Evolutionary conservation across 2,888 invertebrate genomes (phyloP).

Genomic region (Polydrusus tereticollis): DNA sequence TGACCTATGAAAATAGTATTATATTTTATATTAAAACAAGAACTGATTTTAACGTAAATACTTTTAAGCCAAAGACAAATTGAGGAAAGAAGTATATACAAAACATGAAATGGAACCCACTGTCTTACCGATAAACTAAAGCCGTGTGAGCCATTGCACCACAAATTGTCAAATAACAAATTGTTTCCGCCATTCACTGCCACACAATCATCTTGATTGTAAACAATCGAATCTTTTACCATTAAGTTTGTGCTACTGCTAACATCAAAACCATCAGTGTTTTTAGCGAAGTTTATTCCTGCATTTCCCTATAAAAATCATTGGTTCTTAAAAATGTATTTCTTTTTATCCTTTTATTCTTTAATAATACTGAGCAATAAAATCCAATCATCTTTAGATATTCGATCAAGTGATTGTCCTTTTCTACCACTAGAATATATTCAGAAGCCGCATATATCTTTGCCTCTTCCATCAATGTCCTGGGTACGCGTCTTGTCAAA

Average conservation of each 20-base stretch:
- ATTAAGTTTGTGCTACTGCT: constrained; percentile 40
- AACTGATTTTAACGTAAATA: no score
- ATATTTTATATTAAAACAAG: no score
- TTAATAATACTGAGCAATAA: no score
- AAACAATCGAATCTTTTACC: constrained; percentile 47
- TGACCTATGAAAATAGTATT: constrained; percentile 1
- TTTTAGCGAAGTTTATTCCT: constrained; percentile 42
- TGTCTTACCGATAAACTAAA: constrained; percentile 50
- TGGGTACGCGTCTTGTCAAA: no score
- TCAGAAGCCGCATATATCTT: no score
- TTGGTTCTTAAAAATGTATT: no score
- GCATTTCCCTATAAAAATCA: constrained; percentile 34
- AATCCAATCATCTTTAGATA: no score
- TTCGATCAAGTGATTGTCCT: no score
- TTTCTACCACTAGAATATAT: no score
- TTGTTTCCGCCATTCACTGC: constrained; percentile 49
- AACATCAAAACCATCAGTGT: constrained; percentile 53
- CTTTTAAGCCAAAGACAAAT: constrained; percentile 9
- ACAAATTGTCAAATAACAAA: constrained; percentile 46
- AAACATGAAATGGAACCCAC: background rate
- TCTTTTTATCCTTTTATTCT: no score
- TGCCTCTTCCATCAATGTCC: no score
- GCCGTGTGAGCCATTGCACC: constrained; percentile 53
- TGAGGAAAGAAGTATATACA: background rate
- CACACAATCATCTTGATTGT: constrained; percentile 54